Percentiles rank a stretch among this genome's conserved stretches.
Evolutionary conservation across 2,113 vertebrate species (phyloP).

Genomic region (Sorex araneus): DNA sequence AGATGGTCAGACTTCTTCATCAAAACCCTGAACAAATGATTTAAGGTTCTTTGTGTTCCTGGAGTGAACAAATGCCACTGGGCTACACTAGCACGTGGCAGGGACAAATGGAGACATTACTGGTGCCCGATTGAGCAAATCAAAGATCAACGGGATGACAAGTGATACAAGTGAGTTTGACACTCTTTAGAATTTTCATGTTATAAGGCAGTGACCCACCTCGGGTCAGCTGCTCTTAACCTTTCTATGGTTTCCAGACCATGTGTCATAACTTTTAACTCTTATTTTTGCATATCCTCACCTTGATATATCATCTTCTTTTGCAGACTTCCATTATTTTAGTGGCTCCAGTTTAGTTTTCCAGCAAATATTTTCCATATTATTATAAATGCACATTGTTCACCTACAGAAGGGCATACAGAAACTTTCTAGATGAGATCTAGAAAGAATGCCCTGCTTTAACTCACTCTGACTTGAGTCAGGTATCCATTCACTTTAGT

Average conservation of each 20-base stretch:
- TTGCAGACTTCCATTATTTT: not conserved
- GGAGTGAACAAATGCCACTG: too few species aligned
- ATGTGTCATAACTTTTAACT: not conserved
- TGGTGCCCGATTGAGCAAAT: too few species aligned
- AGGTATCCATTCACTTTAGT: not conserved
- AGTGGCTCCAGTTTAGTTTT: not conserved
- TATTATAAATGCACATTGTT: not conserved
- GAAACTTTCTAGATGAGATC: not conserved
- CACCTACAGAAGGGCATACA: not conserved
- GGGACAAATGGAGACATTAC: too few species aligned
- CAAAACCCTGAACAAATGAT: too few species aligned
- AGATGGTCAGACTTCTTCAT: too few species aligned
- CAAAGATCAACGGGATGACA: too few species aligned
- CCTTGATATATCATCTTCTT: not conserved
- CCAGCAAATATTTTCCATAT: not conserved
- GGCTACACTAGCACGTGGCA: too few species aligned
- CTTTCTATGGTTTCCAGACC: not conserved
- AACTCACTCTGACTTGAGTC: not conserved
- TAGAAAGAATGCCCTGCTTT: not conserved
- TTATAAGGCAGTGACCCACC: not conserved
- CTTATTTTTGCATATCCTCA: not conserved
- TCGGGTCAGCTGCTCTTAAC: too few species aligned
- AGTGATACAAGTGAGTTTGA: too few species aligned
- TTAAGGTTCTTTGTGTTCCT: too few species aligned
- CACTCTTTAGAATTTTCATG: too few species aligned